phyloP scores from a whole-genome alignment of 2,888 invertebrate genomes.

The Bembecia ichneumoniformis region DNA sequence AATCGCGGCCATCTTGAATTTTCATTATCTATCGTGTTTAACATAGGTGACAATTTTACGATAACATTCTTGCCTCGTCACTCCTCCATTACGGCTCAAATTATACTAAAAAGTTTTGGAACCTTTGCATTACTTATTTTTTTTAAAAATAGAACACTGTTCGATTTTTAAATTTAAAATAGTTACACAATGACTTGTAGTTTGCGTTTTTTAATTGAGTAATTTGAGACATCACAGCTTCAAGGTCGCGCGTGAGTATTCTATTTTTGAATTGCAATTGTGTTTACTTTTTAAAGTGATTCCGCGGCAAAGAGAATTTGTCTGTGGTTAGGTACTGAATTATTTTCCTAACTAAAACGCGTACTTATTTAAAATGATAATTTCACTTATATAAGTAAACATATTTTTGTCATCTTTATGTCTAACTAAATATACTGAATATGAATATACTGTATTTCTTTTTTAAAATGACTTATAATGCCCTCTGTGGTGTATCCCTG shows the following conservation, averaged over 20 bases:
- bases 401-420: no score
- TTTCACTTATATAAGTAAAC: no score
- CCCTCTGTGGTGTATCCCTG: no score
- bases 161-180: not conserved
- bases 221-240: not conserved
- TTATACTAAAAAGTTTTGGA: not conserved
- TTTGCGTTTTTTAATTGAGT: not conserved
- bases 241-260: not conserved
- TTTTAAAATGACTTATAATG: no score
- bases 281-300: not conserved
- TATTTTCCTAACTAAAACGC: no score
- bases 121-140: not conserved
- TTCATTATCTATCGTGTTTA: not conserved
- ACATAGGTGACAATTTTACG: slow-evolving; percentile 1
- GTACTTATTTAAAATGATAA: no score
- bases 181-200: slow-evolving; percentile 3
- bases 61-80: slow-evolving; percentile 8
- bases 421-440: no score
- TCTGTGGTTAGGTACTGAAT: no score
- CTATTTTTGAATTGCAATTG: not conserved
- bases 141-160: not conserved
- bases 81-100: not conserved
- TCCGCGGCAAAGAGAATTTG: not conserved
- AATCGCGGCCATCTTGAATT: not conserved
- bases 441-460: no score